Base-by-base conservation (phyloP, 2,888 invertebrate species). In the Bruchidius siliquastri region DNA sequence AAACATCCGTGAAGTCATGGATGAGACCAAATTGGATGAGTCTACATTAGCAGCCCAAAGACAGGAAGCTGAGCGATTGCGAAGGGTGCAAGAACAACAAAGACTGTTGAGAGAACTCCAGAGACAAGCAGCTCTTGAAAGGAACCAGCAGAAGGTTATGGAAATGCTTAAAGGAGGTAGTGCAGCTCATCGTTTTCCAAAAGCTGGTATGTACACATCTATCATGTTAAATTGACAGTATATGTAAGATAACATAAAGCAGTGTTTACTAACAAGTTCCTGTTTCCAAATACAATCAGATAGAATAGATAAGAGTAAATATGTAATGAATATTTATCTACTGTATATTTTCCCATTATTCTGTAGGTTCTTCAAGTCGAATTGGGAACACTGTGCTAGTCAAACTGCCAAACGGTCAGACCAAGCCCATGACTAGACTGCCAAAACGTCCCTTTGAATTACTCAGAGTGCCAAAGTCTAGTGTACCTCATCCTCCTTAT, bases 1-100 rank as follows among this genome's bases (percentile, higher is more conserved):
- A 76, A 96, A 96, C 83, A 96, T 96, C 80, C 91, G 97, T 74
- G 96, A 97, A 87, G 97, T 98, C 10, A 93, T 97, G 92, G 94
- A 95, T 83, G 97, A 97, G 82, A 95, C 94, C 76, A 95, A 97
- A 84, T 87, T 98, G 77, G 98, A 98, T 84, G 95, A 95, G 76
- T 94, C 96, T 20, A 98, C 98, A 0, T 87, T 97, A 72, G 93
- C 94, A 22, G 98, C 98, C 0, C 98, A 98, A 85, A 89, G 96
- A 49, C 96, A 96, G 85, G 98, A 98, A 88, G 93, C 95, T 78
- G 97, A 98, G 86, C 90, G 96, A 84, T 88, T 95, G 79, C 91
- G 94, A 3, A 88, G 95, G 71, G 94, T 96, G 18, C 95, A 95
- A 83, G 95, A 95, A 80, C 95, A 96, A 81, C 95, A 96, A 82